These are phyloP conservation scores for Apodemia duryi DNA, from an alignment of 2,888 invertebrate species.

Conservation along the genomic window DNA sequence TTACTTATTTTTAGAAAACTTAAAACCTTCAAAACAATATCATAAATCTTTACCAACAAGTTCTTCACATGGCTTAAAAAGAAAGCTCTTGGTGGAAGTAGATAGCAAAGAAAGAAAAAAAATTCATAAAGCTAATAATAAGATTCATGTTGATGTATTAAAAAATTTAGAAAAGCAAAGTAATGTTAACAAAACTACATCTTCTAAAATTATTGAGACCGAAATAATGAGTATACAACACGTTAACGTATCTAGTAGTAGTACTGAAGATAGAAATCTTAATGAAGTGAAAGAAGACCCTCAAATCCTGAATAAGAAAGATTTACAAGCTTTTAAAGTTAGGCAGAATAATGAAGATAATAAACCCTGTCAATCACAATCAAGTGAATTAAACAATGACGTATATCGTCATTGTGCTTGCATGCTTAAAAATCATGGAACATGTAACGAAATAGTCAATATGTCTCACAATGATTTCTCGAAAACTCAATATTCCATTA, in stretches of 20 bases:
- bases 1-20: background rate
- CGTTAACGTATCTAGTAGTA: background rate
- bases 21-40: background rate
- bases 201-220: background rate
- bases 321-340: no score
- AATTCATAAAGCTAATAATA: conserved; percentile 3
- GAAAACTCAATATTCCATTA: no score
- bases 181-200: background rate
- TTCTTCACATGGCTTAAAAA: conserved; percentile 18
- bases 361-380: no score
- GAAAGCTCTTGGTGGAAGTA: conserved; percentile 13
- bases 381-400: no score
- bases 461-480: no score
- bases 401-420: no score
- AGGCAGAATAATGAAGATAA: no score
- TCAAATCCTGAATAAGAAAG: no score
- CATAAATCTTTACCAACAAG: background rate
- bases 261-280: no score
- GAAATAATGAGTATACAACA: background rate
- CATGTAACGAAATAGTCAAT: no score
- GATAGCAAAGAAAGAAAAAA: conserved; percentile 11
- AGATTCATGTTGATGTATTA: background rate
- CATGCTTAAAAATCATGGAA: no score
- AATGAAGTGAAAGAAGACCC: no score
- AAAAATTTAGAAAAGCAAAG: background rate